Evolutionary conservation across 2,888 invertebrate genomes (phyloP).

Genomic region (Danaus chrysippus): DNA sequence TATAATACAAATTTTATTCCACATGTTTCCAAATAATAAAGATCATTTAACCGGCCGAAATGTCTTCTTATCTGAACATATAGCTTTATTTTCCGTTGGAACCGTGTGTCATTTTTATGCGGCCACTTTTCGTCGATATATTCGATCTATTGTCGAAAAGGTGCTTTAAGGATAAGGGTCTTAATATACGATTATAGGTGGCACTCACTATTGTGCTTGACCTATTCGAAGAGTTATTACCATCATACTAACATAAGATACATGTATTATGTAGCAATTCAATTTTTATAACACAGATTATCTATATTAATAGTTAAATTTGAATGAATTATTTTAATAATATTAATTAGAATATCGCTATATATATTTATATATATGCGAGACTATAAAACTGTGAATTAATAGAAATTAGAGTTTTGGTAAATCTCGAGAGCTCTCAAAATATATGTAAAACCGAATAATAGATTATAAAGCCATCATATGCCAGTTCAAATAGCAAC

Average conservation of each 20-base stretch:
- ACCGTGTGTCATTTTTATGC: constrained; percentile 78
- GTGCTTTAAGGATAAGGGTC: constrained; percentile 76
- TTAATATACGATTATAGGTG: constrained; percentile 79
- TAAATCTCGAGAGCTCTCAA: too few species aligned
- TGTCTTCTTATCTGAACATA: constrained; percentile 28
- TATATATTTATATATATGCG: too few species aligned
- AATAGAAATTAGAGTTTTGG: too few species aligned
- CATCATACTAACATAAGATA: constrained; percentile 45
- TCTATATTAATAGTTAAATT: not conserved
- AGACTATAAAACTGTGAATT: too few species aligned
- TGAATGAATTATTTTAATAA: too few species aligned
- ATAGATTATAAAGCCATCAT: constrained; percentile 45
- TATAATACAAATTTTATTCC: not conserved
- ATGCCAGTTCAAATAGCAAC: constrained; percentile 56
- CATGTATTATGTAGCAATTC: constrained; percentile 55
- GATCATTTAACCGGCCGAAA: constrained; percentile 19
- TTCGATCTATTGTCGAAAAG: constrained; percentile 75
- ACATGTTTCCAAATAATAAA: not conserved
- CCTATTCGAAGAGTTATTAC: constrained; percentile 73
- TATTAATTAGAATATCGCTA: too few species aligned
- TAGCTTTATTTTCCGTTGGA: constrained; percentile 41
- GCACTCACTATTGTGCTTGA: constrained; percentile 77
- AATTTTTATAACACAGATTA: constrained; percentile 30
- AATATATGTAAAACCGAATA: not conserved
- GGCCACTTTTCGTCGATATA: constrained; percentile 77